These are phyloP conservation scores for Aplysia californica DNA, from an alignment of 1,140 invertebrate species.

Conservation along the genomic window DNA sequence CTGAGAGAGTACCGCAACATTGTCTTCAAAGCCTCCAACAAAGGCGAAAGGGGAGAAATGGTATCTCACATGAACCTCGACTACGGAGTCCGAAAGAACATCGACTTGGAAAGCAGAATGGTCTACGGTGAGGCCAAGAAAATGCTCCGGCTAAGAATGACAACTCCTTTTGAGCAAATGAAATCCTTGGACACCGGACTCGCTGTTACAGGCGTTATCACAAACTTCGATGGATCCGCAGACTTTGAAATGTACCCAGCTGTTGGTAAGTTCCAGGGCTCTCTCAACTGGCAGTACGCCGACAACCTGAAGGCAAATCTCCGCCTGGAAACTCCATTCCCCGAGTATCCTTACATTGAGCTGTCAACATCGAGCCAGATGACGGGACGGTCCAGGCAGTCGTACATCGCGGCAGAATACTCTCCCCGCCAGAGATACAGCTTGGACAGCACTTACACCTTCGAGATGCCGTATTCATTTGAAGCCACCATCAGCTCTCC, in stretches of 20 bases:
- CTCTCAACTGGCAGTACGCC: neutral
- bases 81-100: constrained; percentile 24
- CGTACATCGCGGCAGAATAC: constrained; percentile 13
- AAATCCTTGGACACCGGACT: constrained; percentile 31
- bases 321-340: constrained; percentile 25
- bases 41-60: constrained; percentile 8
- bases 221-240: neutral
- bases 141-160: constrained; percentile 9
- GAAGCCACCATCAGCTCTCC: constrained; percentile 14
- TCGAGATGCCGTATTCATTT: constrained; percentile 3
- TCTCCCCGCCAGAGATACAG: constrained; percentile 14
- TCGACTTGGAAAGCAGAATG: constrained; percentile 14
- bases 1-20: constrained; percentile 19
- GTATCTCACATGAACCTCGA: constrained; percentile 17
- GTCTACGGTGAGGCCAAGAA: neutral
- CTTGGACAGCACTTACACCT: constrained; percentile 11
- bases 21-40: constrained; percentile 19
- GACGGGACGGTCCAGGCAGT: neutral
- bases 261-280: neutral
- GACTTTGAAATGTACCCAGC: constrained; percentile 2
- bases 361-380: constrained; percentile 8
- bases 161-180: constrained; percentile 28
- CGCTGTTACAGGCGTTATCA: neutral
- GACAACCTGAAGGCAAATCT: constrained; percentile 2
- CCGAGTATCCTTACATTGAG: neutral